phyloP scores from a whole-genome alignment of 2,888 invertebrate species.

The Acronicta leporina region DNA sequence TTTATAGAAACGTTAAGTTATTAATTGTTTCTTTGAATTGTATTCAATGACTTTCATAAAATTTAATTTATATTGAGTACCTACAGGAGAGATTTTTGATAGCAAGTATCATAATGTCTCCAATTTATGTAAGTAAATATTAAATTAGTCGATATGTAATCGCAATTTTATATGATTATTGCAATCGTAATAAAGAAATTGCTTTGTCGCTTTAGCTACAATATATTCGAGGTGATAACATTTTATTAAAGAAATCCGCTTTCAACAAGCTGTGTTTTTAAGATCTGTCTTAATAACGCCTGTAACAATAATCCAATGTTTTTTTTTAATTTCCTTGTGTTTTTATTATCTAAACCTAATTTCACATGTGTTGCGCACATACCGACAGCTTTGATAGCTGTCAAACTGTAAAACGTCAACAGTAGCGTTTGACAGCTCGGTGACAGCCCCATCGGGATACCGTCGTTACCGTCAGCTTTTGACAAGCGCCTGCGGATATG shows the following conservation, averaged over 20 bases:
- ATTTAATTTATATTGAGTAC: constrained; percentile 9
- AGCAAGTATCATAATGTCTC: too few relatives aligned
- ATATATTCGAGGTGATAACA: too few relatives aligned
- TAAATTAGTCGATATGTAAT: too few relatives aligned
- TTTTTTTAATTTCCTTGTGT: constrained; percentile 23
- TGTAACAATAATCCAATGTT: too few relatives aligned
- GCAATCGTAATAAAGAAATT: too few relatives aligned
- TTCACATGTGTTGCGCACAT: constrained; percentile 38
- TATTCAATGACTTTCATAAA: constrained; percentile 8
- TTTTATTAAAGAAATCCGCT: too few relatives aligned
- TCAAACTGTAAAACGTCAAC: constrained; percentile 39
- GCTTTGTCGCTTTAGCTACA: too few relatives aligned
- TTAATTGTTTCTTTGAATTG: constrained; percentile 30
- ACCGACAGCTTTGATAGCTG: constrained; percentile 30
- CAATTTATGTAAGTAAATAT: too few relatives aligned
- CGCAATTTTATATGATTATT: too few relatives aligned
- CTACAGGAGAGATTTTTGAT: constrained; percentile 6
- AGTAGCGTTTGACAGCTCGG: constrained; percentile 36
- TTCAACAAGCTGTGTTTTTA: too few relatives aligned
- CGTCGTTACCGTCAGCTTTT: constrained; percentile 29
- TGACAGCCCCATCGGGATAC: constrained; percentile 44
- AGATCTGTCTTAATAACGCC: not conserved
- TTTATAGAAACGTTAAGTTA: not conserved
- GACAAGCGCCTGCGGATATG: constrained; percentile 42
- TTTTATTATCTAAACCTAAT: constrained; percentile 13